Percentiles rank a stretch among this genome's conserved stretches.
phyloP scores from a whole-genome alignment of 2,797 vertebrate species.

The Xiphorhynchus erythropygius region DNA sequence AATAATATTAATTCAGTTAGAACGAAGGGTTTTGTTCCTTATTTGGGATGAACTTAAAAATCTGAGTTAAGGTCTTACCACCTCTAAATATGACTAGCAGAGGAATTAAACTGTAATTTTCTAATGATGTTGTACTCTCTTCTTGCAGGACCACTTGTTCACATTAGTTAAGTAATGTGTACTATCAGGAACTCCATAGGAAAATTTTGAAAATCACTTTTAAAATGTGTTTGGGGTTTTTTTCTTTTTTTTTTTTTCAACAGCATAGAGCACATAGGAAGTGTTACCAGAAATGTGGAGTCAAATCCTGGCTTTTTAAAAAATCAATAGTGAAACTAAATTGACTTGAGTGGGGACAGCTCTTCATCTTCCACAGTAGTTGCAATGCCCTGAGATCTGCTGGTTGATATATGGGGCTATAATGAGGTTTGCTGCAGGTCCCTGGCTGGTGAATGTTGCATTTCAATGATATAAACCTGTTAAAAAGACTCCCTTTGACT shows the following conservation, averaged over 20 bases:
- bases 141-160: background rate
- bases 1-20: background rate
- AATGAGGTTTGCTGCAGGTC: constrained; percentile 29
- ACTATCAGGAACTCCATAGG: background rate
- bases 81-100: background rate
- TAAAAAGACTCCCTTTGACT: constrained; percentile 48
- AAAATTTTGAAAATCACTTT: background rate
- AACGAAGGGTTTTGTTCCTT: background rate
- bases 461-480: constrained; percentile 40
- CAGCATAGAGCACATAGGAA: background rate
- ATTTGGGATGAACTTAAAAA: background rate
- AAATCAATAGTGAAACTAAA: background rate
- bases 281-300: background rate
- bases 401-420: constrained; percentile 10
- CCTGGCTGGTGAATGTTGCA: constrained; percentile 17
- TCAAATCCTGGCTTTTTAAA: background rate
- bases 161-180: background rate
- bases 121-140: background rate
- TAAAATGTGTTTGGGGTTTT: background rate
- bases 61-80: background rate
- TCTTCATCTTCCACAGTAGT: background rate
- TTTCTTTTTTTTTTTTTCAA: no score
- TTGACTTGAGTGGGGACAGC: background rate
- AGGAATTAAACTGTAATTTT: background rate
- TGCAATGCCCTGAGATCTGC: background rate